Evolutionary conservation across 2,888 invertebrate species (phyloP), one percentile per base, ranked within the genome.

Genomic region (Neoitamus cyanurus): DNA sequence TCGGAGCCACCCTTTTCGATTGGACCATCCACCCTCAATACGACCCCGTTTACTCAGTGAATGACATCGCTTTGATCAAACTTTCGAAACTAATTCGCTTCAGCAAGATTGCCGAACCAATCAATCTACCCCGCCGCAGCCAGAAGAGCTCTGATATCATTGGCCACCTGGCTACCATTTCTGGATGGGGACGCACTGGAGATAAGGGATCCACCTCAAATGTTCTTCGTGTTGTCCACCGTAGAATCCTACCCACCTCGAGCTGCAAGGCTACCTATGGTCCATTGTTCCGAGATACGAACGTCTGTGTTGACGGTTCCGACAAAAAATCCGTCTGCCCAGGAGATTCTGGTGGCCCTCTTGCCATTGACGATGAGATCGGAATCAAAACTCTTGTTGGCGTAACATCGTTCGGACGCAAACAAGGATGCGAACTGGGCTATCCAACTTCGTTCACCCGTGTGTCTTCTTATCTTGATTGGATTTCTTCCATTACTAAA

Each of bases 11-110:
- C 85, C 48, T 85, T 70, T 0, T 84, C 78, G 30, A 83, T 88
- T 87, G 89, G 3, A 88, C 89, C 34, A 89, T 92, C 3, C 92
- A 92, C 86, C 89, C 90, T 83, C 31, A 88, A 0, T 92, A 90
- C 89, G 87, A 89, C 25, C 20, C 89, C 0, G 31, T 85, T 0
- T 88, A 88, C 13, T 87, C 83, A 3, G 0, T 13, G 37, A 83
- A 85, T 37, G 85, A 86, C 46, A 85, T 86, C 46, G 86, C 83
- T 37, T 48, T 85, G 28, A 85, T 86, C 9, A 83, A 73, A 15
- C 77, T 86, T 0, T 80, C 85, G 15, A 42, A 37, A 3, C 46
- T 68, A 42, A 25, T 83, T 37, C 75, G 84, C 2, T 70, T 9
- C 36, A 75, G 86, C 84, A 84, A 84, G 11, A 58, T 20, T 58